Percentiles rank a stretch among this genome's conserved stretches.
Evolutionary conservation across 2,797 vertebrate genomes (phyloP).

Genomic region (Melanotaenia parkinsoni): DNA sequence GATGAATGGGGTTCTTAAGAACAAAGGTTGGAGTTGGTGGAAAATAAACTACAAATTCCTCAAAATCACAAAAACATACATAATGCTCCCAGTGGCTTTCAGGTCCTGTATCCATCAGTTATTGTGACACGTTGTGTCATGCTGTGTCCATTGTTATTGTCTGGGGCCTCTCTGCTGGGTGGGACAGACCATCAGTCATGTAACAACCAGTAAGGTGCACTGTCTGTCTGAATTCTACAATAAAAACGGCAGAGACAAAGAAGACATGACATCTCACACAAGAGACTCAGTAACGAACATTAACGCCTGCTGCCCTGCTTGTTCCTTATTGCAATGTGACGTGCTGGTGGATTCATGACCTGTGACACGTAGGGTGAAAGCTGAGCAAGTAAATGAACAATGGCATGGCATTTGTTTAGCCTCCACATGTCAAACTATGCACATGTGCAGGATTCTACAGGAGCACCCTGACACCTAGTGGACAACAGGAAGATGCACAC

Average conservation of each 20-base stretch:
- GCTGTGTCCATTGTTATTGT: constrained; percentile 66
- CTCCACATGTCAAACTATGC: constrained; percentile 2
- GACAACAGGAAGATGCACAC: constrained; percentile 12
- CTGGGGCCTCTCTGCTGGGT: constrained; percentile 51
- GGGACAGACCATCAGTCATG: constrained; percentile 57
- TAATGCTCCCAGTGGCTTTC: constrained; percentile 62
- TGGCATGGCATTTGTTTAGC: constrained; percentile 18
- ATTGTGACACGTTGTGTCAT: constrained; percentile 62
- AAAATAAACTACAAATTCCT: constrained; percentile 66
- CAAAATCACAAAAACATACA: constrained; percentile 54
- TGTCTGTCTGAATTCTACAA: constrained; percentile 33
- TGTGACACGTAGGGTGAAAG: constrained; percentile 16
- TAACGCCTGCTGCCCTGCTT: constrained; percentile 18
- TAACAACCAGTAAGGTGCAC: constrained; percentile 41
- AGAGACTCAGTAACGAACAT: constrained; percentile 19
- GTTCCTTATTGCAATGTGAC: constrained; percentile 19
- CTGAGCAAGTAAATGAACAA: constrained; percentile 21
- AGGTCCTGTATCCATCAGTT: constrained; percentile 66
- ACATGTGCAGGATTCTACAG: constrained; percentile 10
- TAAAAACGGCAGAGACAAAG: constrained; percentile 40
- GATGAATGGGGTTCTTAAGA: constrained; percentile 1
- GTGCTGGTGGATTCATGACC: constrained; percentile 7
- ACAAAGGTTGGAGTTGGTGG: constrained; percentile 11
- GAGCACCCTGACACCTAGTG: constrained; percentile 72
- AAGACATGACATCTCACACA: constrained; percentile 24